Base-by-base conservation (phyloP, 2,797 vertebrate genomes). In the Hippopotamyrus pictus region DNA sequence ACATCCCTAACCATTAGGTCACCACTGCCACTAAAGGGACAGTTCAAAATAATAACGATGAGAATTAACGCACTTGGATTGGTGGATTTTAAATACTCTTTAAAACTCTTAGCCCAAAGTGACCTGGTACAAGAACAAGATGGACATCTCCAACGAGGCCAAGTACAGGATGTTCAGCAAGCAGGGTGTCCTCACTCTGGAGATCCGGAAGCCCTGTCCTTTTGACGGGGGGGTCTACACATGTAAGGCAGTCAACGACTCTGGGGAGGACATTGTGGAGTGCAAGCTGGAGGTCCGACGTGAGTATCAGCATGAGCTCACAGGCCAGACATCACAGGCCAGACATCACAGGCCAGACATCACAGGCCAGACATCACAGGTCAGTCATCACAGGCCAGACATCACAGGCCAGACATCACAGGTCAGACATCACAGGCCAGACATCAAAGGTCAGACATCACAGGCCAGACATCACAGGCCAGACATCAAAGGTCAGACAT, bases 121-220 rank as follows among this genome's bases (percentile, higher is more conserved):
- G 92, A 97, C 96, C 93, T 99, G 99, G 98, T 98, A 97, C 95
- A 99, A 98, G 94, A 99, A 99, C 90, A 98, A 98, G 93, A 95
- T 98, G 96, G 97, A 99, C 94, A 96, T 99, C 92, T 94, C 97
- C 6, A 93, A 96, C 6, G 97, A 99, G 69, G 97, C 98, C 91
- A 98, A 98, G 92, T 99, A 97, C 94, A 96, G 99, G n/a, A 98
- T 96, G 97, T 97, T 99, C 94, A 97, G 97, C 89, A 98, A 97
- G 92, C 98, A 99, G 83, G 98, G 98, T 0, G 94, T 99, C 46
- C 51, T 99, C 93, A 99, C 98, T 1, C 95, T 99, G 95, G 99
- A 99, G 96, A 98, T 99, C 88, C 96, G 99, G 9, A 99, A 99
- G 90, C 98, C 98, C 4, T 97, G 97, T 57, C 93, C 96, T 0